phyloP scores from a whole-genome alignment of 92 coral and sea anemone genomes.

The Epizoanthus illoricatus region DNA sequence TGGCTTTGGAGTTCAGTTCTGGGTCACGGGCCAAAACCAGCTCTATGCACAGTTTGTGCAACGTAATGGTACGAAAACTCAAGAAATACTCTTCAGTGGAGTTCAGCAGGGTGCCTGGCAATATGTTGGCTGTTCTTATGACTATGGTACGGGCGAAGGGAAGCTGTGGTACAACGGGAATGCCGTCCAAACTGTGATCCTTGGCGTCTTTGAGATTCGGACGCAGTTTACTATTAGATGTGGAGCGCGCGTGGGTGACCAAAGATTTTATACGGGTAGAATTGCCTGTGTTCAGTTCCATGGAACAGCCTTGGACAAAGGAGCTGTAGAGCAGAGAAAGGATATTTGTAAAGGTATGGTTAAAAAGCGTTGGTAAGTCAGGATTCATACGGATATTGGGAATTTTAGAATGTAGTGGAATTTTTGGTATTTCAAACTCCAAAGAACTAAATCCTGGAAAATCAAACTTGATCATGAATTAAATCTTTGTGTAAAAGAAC shows the following conservation, averaged over 20 bases:
- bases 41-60: slow-evolving; percentile 61
- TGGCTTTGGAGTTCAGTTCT: slow-evolving; percentile 2
- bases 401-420: not conserved
- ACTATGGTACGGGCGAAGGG: slow-evolving; percentile 47
- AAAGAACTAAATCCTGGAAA: too few relatives aligned
- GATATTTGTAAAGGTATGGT: slow-evolving; percentile 36
- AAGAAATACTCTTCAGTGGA: slow-evolving; percentile 38
- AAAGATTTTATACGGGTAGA: slow-evolving; percentile 54
- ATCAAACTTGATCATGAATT: too few relatives aligned
- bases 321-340: slow-evolving; percentile 44
- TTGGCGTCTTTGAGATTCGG: slow-evolving; percentile 58
- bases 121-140: slow-evolving; percentile 65
- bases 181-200: slow-evolving; percentile 39
- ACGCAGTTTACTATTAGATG: slow-evolving; percentile 61
- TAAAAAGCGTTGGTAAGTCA: not conserved
- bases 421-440: not conserved
- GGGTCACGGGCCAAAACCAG: slow-evolving; percentile 16
- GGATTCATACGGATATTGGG: not conserved
- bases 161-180: slow-evolving; percentile 70
- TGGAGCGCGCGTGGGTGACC: slow-evolving; percentile 66
- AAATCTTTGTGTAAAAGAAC: too few relatives aligned
- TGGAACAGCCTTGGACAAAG: slow-evolving; percentile 37
- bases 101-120: slow-evolving; percentile 56
- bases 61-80: slow-evolving; percentile 43
- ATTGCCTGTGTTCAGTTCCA: slow-evolving; percentile 64